Evolutionary conservation across 2,797 vertebrate genomes (phyloP).

Genomic region (Psittacula derbiana): DNA sequence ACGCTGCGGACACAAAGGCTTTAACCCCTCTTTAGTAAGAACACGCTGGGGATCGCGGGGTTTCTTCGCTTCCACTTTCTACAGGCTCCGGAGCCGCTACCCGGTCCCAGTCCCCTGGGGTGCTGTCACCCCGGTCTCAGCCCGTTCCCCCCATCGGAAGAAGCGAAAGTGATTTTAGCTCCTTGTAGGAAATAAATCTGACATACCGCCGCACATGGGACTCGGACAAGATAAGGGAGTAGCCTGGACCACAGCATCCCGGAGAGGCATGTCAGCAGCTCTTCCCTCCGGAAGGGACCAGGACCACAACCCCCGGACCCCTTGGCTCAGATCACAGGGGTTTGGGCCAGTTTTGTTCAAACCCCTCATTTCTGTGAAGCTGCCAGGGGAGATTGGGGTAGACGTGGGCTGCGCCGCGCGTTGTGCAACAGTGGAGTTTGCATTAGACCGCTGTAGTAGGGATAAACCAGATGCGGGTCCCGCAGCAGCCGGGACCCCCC

Average conservation of each 20-base stretch:
- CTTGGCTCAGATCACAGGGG: fast-evolving
- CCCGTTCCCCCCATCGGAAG: fast-evolving
- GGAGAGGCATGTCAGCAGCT: neutral
- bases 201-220: neutral
- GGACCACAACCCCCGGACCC: fast-evolving
- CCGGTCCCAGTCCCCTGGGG: neutral
- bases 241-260: neutral
- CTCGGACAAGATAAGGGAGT: neutral
- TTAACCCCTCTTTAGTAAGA: fast-evolving
- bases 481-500: neutral
- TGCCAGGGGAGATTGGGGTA: neutral
- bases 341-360: neutral
- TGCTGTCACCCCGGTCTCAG: neutral
- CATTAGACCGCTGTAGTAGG: neutral
- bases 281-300: neutral
- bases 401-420: neutral
- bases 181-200: neutral
- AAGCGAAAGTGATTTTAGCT: neutral
- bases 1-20: neutral
- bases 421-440: neutral
- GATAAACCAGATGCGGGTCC: conserved; percentile 30
- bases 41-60: neutral
- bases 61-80: neutral
- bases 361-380: neutral
- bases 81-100: neutral